These are phyloP conservation scores for Merluccius polli DNA, from an alignment of 2,797 vertebrate genomes.

Conservation along the genomic window DNA sequence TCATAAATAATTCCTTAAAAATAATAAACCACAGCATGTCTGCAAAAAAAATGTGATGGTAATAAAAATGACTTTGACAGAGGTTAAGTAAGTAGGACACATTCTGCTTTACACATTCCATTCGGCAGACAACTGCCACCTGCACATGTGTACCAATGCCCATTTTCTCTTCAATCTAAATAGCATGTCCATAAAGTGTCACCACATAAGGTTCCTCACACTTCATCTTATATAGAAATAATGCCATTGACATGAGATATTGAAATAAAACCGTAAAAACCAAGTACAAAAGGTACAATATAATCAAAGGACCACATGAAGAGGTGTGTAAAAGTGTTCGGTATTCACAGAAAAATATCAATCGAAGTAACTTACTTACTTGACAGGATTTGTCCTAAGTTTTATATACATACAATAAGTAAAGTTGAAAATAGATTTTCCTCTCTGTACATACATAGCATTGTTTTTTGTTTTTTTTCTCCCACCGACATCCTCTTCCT, in stretches of 20 bases:
- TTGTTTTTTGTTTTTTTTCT: constrained; percentile 77
- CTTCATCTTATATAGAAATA: constrained; percentile 72
- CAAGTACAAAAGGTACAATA: constrained; percentile 80
- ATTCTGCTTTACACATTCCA: constrained; percentile 36
- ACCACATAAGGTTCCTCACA: constrained; percentile 56
- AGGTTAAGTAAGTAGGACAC: constrained; percentile 51
- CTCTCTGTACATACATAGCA: constrained; percentile 99
- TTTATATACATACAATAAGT: constrained; percentile 99
- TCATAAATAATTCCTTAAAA: constrained; percentile 78
- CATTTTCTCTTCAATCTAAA: constrained; percentile 64
- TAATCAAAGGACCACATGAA: constrained; percentile 83
- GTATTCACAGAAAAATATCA: constrained; percentile 90
- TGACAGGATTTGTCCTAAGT: constrained; percentile 89
- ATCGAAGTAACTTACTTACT: constrained; percentile 87
- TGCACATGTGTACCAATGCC: constrained; percentile 59
- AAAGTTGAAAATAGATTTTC: constrained; percentile 99
- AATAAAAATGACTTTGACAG: constrained; percentile 51
- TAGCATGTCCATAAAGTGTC: constrained; percentile 50
- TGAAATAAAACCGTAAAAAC: constrained; percentile 75
- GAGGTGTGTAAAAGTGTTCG: constrained; percentile 91
- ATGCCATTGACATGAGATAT: constrained; percentile 82
- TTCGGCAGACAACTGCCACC: constrained; percentile 50
- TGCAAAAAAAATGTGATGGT: constrained; percentile 69
- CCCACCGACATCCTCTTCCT: constrained; percentile 60
- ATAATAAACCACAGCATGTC: constrained; percentile 75